A percentile compares a stretch with the other conserved stretches of the same genome.
These are phyloP conservation scores for Prochilodus magdalenae DNA, from an alignment of 2,113 vertebrate genomes.

Conservation along the genomic window DNA sequence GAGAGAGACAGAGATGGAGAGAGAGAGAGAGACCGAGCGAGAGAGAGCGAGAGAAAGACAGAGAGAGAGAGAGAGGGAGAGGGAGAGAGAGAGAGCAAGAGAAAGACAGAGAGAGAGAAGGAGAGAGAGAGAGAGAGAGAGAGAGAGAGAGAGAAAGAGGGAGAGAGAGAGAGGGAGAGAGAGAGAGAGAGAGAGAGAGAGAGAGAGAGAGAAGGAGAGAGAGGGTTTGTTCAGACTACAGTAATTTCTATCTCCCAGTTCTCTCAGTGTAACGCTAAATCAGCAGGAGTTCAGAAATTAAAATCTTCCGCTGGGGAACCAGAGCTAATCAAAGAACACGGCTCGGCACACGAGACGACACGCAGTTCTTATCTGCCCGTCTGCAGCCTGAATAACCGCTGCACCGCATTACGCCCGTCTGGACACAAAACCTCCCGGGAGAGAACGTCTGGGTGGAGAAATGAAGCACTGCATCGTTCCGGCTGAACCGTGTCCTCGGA, in stretches of 20 bases:
- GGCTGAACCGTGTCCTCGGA: too few relatives aligned
- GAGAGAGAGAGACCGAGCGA: too few relatives aligned
- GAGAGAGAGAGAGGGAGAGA: too few relatives aligned
- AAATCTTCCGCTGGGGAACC: background rate
- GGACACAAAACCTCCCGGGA: background rate
- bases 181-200: background rate
- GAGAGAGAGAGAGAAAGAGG: background rate
- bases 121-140: too few relatives aligned
- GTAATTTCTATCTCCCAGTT: constrained; percentile 47
- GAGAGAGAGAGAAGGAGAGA: constrained; percentile 14
- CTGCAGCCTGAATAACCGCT: background rate
- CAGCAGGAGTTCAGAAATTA: constrained; percentile 25
- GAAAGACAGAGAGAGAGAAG: constrained; percentile 11
- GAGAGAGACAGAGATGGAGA: constrained; percentile 6
- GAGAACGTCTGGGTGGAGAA: too few relatives aligned
- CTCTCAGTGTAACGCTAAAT: background rate
- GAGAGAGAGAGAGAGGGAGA: background rate
- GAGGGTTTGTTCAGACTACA: constrained; percentile 22
- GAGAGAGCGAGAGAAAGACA: too few relatives aligned
- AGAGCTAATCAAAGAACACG: background rate
- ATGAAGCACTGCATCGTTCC: too few relatives aligned
- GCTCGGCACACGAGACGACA: background rate
- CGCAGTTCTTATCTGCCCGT: too few relatives aligned
- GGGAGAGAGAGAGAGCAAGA: background rate
- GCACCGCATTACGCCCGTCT: background rate